Base-by-base conservation (phyloP, 2,888 invertebrate species). In the Conops quadrifasciatus region DNA sequence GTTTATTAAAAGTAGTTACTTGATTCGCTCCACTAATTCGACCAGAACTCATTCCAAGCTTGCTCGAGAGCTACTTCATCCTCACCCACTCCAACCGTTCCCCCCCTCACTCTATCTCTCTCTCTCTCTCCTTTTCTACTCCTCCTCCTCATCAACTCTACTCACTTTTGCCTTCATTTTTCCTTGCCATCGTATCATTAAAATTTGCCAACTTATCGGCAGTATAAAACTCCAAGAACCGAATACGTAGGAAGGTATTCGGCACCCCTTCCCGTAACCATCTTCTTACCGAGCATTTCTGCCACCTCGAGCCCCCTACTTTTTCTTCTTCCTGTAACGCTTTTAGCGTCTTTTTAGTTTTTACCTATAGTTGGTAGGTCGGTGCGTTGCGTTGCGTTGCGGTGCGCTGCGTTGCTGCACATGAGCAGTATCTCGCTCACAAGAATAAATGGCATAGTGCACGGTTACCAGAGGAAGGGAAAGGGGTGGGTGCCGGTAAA, bases 51-150 rank as follows among this genome's bases (percentile, higher is more conserved):
- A 11, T 43, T 43, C 13, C 45, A 43, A 43, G 9, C 19, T 3
- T 2, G 9, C 53, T 7, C 24, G 1, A 4, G 15, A 19, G 7
- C 53, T n/a, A 4, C 53, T 53, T 11, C n/a, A 4, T n/a, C 4
- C 3, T 11, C 53, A 19, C 4, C 19, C 21, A 21, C 53, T 21
- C 21, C 53, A 19, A 19, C 21, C 53, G 21, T 9, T n/a, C 53
- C 5, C 7, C 49, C 49, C 3, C 15, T n/a, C 15, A 49, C 16
- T 3, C 49, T 3, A 16, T 49, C 49, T 11, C n/a, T 21, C 19
- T n/a, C 56, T 19, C 28, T 58, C 28, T 15, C n/a, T 45, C 2
- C 24, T 43, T 45, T 53, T 65, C 60, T 67, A 58, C 36, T 63
- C 36, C 49, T 43, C 36, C 21, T 58, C 43, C 58, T 30, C 66